These are phyloP conservation scores for Genyomyrus donnyi DNA, from an alignment of 2,113 vertebrate species.

Conservation along the genomic window DNA sequence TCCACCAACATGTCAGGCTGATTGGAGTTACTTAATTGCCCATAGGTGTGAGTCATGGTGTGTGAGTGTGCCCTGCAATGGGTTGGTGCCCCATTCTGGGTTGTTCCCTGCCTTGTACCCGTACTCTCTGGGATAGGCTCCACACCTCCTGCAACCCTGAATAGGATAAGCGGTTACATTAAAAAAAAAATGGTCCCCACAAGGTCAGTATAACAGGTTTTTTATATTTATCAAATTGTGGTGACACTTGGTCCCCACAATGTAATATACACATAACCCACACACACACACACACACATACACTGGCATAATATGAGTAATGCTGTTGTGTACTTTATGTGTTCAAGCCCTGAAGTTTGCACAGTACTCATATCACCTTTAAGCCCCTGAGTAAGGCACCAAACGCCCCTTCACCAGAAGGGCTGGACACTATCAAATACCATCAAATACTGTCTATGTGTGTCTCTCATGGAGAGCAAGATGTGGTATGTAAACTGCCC, in stretches of 20 bases:
- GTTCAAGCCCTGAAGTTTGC: not conserved
- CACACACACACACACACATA: not conserved
- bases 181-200: not conserved
- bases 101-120: not conserved
- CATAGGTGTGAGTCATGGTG: not conserved
- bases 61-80: not conserved
- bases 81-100: not conserved
- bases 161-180: not conserved
- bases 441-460: not conserved
- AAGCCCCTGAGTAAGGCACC: not conserved
- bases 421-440: not conserved
- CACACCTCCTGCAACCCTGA: not conserved
- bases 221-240: not conserved
- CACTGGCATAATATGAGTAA: not conserved
- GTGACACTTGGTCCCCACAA: not conserved
- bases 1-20: not conserved
- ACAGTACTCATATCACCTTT: not conserved
- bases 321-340: not conserved
- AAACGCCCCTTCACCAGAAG: not conserved
- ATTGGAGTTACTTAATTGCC: not conserved
- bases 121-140: not conserved
- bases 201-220: not conserved
- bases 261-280: not conserved
- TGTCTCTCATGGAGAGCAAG: not conserved
- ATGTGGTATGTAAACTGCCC: not conserved